Conservation (phyloP, 2,797 vertebrate genomes). For the Acanthornis magna region DNA sequence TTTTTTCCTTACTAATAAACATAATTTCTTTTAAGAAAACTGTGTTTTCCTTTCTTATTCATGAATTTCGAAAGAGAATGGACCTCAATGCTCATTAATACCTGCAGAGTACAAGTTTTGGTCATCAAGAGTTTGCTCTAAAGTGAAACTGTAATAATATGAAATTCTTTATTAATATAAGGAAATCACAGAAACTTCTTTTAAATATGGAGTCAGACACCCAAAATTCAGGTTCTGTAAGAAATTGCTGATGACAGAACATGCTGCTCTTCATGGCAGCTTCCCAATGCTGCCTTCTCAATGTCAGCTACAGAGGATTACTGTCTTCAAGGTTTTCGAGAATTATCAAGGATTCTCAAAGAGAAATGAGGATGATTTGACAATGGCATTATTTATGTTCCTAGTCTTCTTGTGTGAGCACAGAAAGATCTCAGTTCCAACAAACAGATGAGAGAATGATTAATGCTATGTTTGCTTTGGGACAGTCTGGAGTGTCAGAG, state of each 20-base stretch:
- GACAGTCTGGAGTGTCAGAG: not conserved
- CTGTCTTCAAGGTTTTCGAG: not conserved
- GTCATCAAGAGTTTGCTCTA: not conserved
- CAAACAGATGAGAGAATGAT: not conserved
- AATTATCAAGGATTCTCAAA: not conserved
- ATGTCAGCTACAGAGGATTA: not conserved
- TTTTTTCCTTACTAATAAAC: not conserved
- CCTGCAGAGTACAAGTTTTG: not conserved
- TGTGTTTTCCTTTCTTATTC: not conserved
- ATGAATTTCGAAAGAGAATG: not conserved
- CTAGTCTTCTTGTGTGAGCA: not conserved
- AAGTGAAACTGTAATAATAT: not conserved
- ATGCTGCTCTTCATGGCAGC: not conserved
- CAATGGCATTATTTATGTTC: not conserved
- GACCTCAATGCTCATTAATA: not conserved
- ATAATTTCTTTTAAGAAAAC: not conserved
- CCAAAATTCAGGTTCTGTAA: not conserved
- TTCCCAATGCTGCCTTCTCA: not conserved
- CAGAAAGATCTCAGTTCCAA: not conserved
- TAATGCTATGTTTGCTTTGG: not conserved
- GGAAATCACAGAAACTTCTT: not conserved
- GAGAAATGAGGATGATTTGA: not conserved
- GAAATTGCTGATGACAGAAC: not conserved
- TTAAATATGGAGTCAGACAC: not conserved
- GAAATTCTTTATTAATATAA: not conserved